Conservation (phyloP, 2,113 vertebrate species). For the mouse (Mus musculus) region DNA sequence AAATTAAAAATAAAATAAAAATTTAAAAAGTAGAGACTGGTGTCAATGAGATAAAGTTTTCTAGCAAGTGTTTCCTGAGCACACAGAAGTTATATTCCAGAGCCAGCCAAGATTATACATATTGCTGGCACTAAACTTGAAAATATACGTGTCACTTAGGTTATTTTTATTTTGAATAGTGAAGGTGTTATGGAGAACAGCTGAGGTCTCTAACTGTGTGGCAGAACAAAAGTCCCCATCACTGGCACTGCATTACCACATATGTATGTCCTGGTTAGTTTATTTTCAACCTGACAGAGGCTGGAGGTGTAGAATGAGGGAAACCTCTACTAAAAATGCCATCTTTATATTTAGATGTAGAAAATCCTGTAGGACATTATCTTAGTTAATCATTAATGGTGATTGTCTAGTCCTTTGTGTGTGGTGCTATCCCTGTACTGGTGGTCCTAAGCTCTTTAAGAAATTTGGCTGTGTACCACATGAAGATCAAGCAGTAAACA, state of each 20-base stretch:
- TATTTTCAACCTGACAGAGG: background rate
- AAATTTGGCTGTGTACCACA: background rate
- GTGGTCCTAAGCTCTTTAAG: background rate
- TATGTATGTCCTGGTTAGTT: background rate
- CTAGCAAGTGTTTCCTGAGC: too few species aligned
- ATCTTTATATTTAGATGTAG: background rate
- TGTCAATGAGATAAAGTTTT: too few species aligned
- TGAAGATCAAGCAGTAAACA: background rate
- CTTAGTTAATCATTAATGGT: background rate
- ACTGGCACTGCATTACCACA: background rate
- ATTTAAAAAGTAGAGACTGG: too few species aligned
- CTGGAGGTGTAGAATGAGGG: background rate
- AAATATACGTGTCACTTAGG: background rate
- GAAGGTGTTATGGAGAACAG: background rate
- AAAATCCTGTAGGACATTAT: background rate
- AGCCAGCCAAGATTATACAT: too few species aligned
- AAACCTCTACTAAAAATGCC: background rate
- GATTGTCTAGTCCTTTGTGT: background rate
- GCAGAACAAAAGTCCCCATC: background rate
- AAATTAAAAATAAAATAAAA: too few species aligned
- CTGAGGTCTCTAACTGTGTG: background rate
- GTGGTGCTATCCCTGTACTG: background rate
- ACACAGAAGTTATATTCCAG: too few species aligned
- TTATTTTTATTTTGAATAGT: background rate
- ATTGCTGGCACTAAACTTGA: background rate